These are phyloP conservation scores for Hypsibius dujardini DNA, from an alignment of 1,140 invertebrate genomes.

Conservation along the genomic window DNA sequence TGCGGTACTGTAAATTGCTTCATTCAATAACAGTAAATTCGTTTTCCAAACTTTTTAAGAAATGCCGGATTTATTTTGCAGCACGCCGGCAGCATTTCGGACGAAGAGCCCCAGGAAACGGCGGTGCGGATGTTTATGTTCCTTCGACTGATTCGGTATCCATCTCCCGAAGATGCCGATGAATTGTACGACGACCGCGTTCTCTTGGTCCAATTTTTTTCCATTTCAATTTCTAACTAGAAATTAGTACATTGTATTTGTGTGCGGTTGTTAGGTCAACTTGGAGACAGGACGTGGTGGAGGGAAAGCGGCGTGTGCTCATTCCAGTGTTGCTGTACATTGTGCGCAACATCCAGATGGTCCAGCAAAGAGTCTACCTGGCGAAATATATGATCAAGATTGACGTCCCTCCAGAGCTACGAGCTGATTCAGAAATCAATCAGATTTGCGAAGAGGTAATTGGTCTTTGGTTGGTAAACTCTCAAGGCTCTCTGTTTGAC, in stretches of 20 bases:
- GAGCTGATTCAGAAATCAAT: constrained; percentile 19
- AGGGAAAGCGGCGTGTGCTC: constrained; percentile 26
- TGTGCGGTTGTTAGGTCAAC: constrained; percentile 23
- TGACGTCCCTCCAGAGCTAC: constrained; percentile 25
- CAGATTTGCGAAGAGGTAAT: not conserved
- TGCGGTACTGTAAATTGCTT: too few relatives aligned
- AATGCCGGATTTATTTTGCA: too few relatives aligned
- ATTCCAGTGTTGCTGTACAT: constrained; percentile 27
- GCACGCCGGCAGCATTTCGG: not conserved
- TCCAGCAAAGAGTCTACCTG: constrained; percentile 26
- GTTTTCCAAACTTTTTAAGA: not conserved
- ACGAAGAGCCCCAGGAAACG: not conserved
- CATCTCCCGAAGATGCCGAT: not conserved
- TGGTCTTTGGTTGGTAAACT: too few relatives aligned
- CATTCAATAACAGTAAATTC: too few relatives aligned
- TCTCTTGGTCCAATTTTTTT: not conserved
- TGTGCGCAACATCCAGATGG: constrained; percentile 25
- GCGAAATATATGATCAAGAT: constrained; percentile 26
- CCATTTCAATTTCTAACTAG: not conserved
- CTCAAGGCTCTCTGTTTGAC: too few relatives aligned
- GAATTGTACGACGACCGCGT: not conserved
- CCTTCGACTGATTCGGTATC: constrained; percentile 3
- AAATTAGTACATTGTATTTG: not conserved
- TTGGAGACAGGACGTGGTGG: constrained; percentile 26
- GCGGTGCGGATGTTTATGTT: constrained; percentile 5